Percentiles rank a stretch among this genome's conserved stretches.
These are phyloP conservation scores for Antennarius maculatus DNA, from an alignment of 2,797 vertebrate species.

Conservation along the genomic window DNA sequence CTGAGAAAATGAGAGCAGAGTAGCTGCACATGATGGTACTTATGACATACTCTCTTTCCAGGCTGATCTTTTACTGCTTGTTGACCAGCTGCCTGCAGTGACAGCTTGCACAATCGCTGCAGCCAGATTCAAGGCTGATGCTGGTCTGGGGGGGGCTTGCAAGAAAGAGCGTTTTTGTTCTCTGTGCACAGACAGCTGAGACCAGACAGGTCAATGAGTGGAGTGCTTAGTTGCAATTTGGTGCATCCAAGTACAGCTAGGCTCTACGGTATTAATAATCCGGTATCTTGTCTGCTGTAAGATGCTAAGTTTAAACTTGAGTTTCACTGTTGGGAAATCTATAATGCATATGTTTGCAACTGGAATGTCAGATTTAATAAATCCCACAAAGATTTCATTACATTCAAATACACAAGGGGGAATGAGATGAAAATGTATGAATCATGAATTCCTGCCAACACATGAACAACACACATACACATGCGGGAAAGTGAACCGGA, in stretches of 20 bases:
- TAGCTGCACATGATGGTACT: slow-evolving; percentile 40
- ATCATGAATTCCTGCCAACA: slow-evolving; percentile 12
- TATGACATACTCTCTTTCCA: slow-evolving; percentile 62
- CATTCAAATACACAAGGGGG: background rate
- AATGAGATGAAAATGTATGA: background rate
- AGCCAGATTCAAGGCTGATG: slow-evolving; percentile 53
- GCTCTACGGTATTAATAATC: slow-evolving; percentile 13
- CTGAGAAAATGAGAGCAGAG: slow-evolving; percentile 10
- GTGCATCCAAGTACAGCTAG: slow-evolving; percentile 44
- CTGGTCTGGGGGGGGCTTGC: slow-evolving; percentile 10
- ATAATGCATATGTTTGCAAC: background rate
- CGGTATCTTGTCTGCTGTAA: background rate
- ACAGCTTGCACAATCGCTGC: slow-evolving; percentile 78
- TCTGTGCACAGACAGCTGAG: slow-evolving; percentile 38
- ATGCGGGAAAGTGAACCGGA: background rate
- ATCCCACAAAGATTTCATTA: slow-evolving; percentile 2
- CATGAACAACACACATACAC: no score
- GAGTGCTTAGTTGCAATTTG: slow-evolving; percentile 19
- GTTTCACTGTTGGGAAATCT: slow-evolving; percentile 11
- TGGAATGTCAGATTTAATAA: background rate
- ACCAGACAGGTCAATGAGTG: slow-evolving; percentile 19
- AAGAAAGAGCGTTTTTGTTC: slow-evolving; percentile 57
- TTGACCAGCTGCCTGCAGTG: slow-evolving; percentile 83
- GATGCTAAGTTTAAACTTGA: background rate
- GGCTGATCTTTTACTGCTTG: slow-evolving; percentile 72